Evolutionary conservation across 2,888 invertebrate species (phyloP).

Genomic region (Trissolcus brochymenae): DNA sequence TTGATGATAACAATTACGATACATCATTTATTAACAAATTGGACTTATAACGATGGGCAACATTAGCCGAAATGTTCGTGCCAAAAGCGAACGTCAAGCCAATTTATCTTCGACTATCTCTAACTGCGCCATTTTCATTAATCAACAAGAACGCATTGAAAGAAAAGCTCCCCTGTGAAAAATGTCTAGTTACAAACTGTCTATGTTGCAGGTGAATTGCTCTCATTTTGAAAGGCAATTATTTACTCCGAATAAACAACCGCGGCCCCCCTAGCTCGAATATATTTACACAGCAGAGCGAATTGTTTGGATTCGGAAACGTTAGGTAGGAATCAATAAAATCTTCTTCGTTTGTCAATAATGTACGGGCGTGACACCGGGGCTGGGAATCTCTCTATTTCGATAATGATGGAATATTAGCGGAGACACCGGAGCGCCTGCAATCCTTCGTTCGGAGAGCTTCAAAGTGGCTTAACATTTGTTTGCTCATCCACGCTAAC

Average conservation of each 20-base stretch:
- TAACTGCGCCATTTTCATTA: slow-evolving; percentile 40
- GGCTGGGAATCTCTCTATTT: slow-evolving; percentile 44
- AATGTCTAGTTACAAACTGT: slow-evolving; percentile 47
- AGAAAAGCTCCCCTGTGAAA: slow-evolving; percentile 41
- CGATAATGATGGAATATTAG: slow-evolving; percentile 58
- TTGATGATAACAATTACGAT: too few relatives aligned
- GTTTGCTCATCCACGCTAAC: slow-evolving; percentile 55
- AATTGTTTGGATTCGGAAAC: slow-evolving; percentile 55
- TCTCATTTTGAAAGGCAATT: slow-evolving; percentile 55
- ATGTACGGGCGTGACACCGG: slow-evolving; percentile 54
- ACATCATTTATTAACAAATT: slow-evolving; percentile 6
- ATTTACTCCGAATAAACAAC: slow-evolving; percentile 50
- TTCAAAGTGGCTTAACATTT: slow-evolving; percentile 56
- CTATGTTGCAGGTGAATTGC: slow-evolving; percentile 52
- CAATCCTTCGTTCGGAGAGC: slow-evolving; percentile 47
- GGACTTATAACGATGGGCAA: slow-evolving; percentile 8
- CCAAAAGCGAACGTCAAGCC: slow-evolving; percentile 38
- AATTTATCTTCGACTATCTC: slow-evolving; percentile 33
- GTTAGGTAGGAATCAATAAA: slow-evolving; percentile 56
- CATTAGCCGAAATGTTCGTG: slow-evolving; percentile 23
- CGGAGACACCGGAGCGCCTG: slow-evolving; percentile 38
- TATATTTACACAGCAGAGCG: slow-evolving; percentile 44
- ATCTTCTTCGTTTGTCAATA: slow-evolving; percentile 59
- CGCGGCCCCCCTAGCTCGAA: slow-evolving; percentile 42
- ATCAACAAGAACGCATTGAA: slow-evolving; percentile 40